phyloP scores from a whole-genome alignment of 2,113 vertebrate species.

The Anoura caudifer region DNA sequence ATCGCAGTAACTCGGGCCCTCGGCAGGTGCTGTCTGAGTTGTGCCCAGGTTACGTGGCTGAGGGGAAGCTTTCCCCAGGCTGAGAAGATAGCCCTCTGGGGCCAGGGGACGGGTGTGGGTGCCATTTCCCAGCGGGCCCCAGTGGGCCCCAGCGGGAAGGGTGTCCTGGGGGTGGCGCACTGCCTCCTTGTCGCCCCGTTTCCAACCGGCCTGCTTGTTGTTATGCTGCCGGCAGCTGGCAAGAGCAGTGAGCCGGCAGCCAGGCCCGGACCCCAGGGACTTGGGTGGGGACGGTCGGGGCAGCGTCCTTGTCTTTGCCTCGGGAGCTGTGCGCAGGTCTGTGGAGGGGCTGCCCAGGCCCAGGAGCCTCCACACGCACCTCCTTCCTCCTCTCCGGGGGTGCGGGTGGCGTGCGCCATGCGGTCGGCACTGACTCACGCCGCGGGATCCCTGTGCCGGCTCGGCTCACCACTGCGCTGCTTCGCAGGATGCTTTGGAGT shows the following conservation, averaged over 20 bases:
- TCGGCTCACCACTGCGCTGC: too few relatives aligned
- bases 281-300: accelerated
- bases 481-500: constrained; percentile 93
- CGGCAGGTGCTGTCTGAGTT: neutral
- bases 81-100: neutral
- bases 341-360: accelerated
- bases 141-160: accelerated
- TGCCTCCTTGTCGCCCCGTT: accelerated
- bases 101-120: accelerated
- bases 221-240: accelerated
- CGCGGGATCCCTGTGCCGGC: accelerated
- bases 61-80: accelerated
- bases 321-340: accelerated
- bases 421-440: accelerated
- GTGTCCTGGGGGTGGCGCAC: accelerated
- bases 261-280: accelerated
- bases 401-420: accelerated
- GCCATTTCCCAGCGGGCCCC: accelerated
- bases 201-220: accelerated
- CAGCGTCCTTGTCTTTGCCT: accelerated
- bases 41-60: accelerated
- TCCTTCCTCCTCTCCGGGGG: accelerated
- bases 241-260: accelerated
- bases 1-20: accelerated
- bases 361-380: accelerated